Percentiles rank a stretch among this genome's conserved stretches.
phyloP scores from a whole-genome alignment of 1,140 invertebrate genomes.

The Laupala kohalensis region DNA sequence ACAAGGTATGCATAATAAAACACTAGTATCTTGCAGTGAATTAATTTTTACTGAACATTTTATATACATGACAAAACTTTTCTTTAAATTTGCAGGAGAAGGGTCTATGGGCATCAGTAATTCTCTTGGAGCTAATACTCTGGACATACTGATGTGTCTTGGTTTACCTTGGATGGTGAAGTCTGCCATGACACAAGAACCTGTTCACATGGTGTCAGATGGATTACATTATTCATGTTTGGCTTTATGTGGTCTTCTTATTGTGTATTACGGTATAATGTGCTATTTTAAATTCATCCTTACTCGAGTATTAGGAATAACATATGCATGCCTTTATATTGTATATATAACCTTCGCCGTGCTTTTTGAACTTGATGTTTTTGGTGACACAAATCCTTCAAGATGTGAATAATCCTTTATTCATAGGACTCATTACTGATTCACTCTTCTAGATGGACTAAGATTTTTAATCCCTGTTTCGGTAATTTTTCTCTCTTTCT shows the following conservation, averaged over 20 bases:
- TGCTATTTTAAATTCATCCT: slow-evolving; percentile 41
- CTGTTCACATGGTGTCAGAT: slow-evolving; percentile 38
- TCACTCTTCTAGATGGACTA: too few relatives aligned
- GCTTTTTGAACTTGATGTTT: slow-evolving; percentile 40
- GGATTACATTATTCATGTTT: slow-evolving; percentile 46
- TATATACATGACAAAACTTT: neutral
- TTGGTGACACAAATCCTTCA: slow-evolving; percentile 32
- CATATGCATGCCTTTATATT: slow-evolving; percentile 41
- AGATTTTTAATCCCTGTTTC: too few relatives aligned
- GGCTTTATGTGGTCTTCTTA: slow-evolving; percentile 42
- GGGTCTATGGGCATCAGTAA: slow-evolving; percentile 76
- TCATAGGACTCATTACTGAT: too few relatives aligned
- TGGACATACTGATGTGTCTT: slow-evolving; percentile 75
- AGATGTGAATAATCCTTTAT: too few relatives aligned
- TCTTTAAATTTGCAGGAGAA: slow-evolving; percentile 42
- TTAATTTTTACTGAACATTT: neutral
- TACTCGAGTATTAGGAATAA: slow-evolving; percentile 39
- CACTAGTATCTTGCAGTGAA: neutral
- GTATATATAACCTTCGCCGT: slow-evolving; percentile 48
- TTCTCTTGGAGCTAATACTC: slow-evolving; percentile 67
- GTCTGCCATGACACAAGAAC: slow-evolving; percentile 32
- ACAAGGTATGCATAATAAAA: slow-evolving; percentile 41
- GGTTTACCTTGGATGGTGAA: slow-evolving; percentile 74
- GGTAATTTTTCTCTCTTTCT: too few relatives aligned
- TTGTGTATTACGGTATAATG: slow-evolving; percentile 39